Conservation (phyloP, 2,797 vertebrate genomes). For the Oreochromis grahami region DNA sequence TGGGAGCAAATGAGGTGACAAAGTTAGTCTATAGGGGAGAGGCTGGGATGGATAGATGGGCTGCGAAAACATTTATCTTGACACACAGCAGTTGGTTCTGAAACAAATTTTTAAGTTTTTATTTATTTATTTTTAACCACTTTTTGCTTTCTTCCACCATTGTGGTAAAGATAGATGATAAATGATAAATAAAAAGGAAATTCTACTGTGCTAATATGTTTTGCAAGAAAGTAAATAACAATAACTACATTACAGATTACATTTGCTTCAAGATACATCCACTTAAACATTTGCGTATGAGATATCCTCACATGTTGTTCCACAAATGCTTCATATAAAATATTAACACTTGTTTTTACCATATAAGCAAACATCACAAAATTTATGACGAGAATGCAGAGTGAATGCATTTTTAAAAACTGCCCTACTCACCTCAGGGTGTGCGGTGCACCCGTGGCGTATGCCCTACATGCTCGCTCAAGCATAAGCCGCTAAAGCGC, state of each 20-base stretch:
- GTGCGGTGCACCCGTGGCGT: conserved; percentile 63
- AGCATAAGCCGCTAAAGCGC: conserved; percentile 69
- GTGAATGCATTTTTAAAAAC: background rate
- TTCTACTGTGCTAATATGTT: background rate
- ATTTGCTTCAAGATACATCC: background rate
- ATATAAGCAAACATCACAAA: background rate
- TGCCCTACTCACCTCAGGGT: conserved; percentile 71
- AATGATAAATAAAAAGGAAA: background rate
- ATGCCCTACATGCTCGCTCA: conserved; percentile 81
- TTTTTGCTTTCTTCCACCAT: background rate
- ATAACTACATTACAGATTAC: background rate
- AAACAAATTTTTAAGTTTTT: background rate
- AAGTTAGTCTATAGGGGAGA: background rate
- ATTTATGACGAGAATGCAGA: background rate
- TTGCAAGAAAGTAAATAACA: background rate
- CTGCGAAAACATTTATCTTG: background rate
- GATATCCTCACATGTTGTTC: background rate
- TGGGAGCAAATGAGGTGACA: background rate
- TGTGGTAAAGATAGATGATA: background rate
- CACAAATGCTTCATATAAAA: background rate
- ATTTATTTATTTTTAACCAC: background rate
- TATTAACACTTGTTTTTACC: background rate
- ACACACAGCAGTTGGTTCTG: background rate
- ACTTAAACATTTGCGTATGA: background rate
- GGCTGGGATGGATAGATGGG: background rate